Base-by-base conservation (phyloP, 2,797 vertebrate species). In the Onychomys arenicola region DNA sequence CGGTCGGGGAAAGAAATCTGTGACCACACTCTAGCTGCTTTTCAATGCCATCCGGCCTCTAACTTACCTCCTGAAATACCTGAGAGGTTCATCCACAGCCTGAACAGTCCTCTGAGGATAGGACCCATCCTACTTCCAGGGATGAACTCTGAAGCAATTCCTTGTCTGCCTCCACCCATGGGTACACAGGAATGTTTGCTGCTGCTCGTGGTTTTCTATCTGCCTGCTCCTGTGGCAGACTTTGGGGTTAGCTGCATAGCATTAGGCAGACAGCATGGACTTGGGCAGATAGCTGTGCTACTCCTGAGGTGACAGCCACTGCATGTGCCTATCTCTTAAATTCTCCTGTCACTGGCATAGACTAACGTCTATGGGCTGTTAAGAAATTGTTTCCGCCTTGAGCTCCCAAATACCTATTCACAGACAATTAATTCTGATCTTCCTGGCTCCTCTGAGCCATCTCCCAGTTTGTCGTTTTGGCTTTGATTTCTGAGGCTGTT, bases 11-110 rank as follows among this genome's bases (percentile, higher is more conserved):
- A 43, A 5, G n/a, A 34, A 14, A 4, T 57, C 46, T 13, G 1
- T 32, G 3, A 17, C 1, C 9, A 19, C 0, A 0, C 0, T 1
- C 46, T 77, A 6, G 25, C 40, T 29, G 32, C 16, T 27, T 46
- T 6, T 32, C 29, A 69, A 23, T 43, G 49, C 57, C 25, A 16
- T 10, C 29, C 61, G 71, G 16, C 61, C 43, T 75, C 40, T 34
- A 32, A 13, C 19, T 76, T 12, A 46, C 16, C 21, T 25, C 52
- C 9, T 63, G 34, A 43, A 63, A 21, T 46, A 27, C 16, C 46
- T 40, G 29, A 55, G 29, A 59, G 61, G 13, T 37, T 57, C n/a
- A 1, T 29, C 32, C 19, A 37, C 34, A 59, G 25, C 69, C 16
- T 32, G 0, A 2, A 32, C 81, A 17, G 63, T 8, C 16, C 61